These are phyloP conservation scores for Nemotelus nigrinus DNA, from an alignment of 2,888 invertebrate species.

Conservation along the genomic window DNA sequence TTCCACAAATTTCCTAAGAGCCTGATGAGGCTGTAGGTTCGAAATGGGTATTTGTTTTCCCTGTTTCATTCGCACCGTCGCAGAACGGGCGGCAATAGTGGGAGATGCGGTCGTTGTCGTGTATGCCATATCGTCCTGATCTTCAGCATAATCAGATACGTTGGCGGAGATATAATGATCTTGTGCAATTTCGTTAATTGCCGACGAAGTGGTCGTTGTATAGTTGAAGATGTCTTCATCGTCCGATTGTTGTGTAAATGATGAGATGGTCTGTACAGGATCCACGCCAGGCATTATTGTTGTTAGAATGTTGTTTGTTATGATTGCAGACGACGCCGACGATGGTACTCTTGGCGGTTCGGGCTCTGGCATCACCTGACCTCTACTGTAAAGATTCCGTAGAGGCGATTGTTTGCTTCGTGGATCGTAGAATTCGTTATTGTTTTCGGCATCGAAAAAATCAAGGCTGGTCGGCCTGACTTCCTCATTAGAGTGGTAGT, in stretches of 20 bases:
- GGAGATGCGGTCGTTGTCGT: slow-evolving; percentile 50
- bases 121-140: slow-evolving; percentile 10
- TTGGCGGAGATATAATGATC: slow-evolving; percentile 33
- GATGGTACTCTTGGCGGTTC: slow-evolving; percentile 40
- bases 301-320: slow-evolving; percentile 44
- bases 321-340: slow-evolving; percentile 46
- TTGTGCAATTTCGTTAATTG: slow-evolving; percentile 38
- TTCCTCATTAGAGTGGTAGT: slow-evolving; percentile 46
- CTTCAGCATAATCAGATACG: slow-evolving; percentile 34
- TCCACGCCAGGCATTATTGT: slow-evolving; percentile 49
- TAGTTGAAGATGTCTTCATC: slow-evolving; percentile 43
- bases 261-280: slow-evolving; percentile 45
- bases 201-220: slow-evolving; percentile 48
- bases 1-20: slow-evolving; percentile 63
- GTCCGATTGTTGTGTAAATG: slow-evolving; percentile 30
- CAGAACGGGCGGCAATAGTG: background rate
- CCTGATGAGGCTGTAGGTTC: slow-evolving; percentile 58
- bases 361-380: slow-evolving; percentile 14
- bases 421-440: slow-evolving; percentile 45
- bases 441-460: slow-evolving; percentile 43
- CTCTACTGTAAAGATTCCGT: slow-evolving; percentile 20
- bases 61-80: slow-evolving; percentile 55
- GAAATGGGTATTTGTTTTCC: slow-evolving; percentile 60
- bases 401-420: slow-evolving; percentile 20
- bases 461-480: slow-evolving; percentile 40